These are phyloP conservation scores for Porites lobata DNA, from an alignment of 92 coral and sea anemone species.

Conservation along the genomic window DNA sequence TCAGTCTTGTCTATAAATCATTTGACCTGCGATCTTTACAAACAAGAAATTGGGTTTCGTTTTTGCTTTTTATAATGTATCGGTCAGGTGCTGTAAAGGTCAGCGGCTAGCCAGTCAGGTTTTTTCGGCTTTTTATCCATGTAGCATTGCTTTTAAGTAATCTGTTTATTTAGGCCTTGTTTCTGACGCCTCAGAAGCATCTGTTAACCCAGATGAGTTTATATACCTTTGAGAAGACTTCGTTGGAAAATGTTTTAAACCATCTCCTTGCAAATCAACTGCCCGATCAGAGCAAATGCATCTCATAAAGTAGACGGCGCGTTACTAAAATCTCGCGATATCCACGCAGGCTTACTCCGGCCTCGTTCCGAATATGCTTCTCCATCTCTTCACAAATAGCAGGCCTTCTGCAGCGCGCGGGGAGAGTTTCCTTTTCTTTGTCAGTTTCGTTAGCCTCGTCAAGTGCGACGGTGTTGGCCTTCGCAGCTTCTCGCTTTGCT, in stretches of 20 bases:
- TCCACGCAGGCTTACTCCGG: constrained; percentile 78
- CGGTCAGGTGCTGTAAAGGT: no score
- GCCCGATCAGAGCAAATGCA: constrained; percentile 70
- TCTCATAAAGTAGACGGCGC: constrained; percentile 70
- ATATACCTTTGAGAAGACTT: not conserved
- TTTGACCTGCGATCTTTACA: no score
- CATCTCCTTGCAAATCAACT: not conserved
- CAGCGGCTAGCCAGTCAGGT: no score
- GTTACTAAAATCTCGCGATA: constrained; percentile 79
- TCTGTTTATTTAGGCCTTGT: no score
- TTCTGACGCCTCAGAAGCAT: no score
- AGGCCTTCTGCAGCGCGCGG: constrained; percentile 61
- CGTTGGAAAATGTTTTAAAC: not conserved
- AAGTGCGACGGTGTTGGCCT: constrained; percentile 5
- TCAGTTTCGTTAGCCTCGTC: constrained; percentile 20
- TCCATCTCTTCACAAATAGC: constrained; percentile 97
- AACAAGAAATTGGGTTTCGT: no score
- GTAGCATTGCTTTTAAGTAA: no score
- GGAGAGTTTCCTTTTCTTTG: constrained; percentile 17
- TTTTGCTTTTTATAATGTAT: no score
- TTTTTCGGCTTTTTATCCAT: no score
- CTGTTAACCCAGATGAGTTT: not conserved
- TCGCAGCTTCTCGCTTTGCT: constrained; percentile 13
- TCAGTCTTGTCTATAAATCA: no score
- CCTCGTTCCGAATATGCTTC: constrained; percentile 59